Evolutionary conservation across 2,797 vertebrate genomes (phyloP), one percentile per base, ranked within the genome.

Genomic region (Chaunax sp.): DNA sequence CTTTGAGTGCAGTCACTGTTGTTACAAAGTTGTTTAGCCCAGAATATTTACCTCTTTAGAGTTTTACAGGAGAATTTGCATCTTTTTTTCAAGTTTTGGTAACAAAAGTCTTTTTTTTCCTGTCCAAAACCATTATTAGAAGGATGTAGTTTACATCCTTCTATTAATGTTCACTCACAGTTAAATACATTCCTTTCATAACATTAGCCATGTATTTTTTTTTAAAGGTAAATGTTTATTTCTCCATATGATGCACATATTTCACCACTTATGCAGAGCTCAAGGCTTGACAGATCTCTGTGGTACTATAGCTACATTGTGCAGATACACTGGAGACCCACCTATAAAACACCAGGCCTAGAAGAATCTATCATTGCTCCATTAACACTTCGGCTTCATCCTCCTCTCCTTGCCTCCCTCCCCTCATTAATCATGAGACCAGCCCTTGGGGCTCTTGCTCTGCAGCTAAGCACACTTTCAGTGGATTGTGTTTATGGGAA

Each of bases 311-410:
- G 74, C 78, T 74, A 75, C 78, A 77, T 69, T 82, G 64, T 83
- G 70, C 82, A 35, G 78, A 87, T 82, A 70, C 84, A 76, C 81
- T 75, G 54, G 83, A 84, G 83, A 81, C 84, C 80, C 75, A 75
- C 86, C 83, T 87, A 87, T 83, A 87, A 87, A 89, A 83, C 75
- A 85, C 69, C 72, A 69, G 69, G 79, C 80, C 78, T 69, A 72
- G 80, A 89, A 82, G 83, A 92, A 93, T 87, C 81, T 84, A 90
- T 89, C 92, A 92, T 78, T 76, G 87, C 83, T 90, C 89, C 87
- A 92, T 94, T 90, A 93, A 89, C 89, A 85, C 86, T 69, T 76
- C 67, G 81, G 74, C 81, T 89, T 87, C 84, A 81, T 89, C 80
- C 83, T 84, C 84, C 80, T 86, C 83, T 90, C 82, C 77, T 88